phyloP scores from a whole-genome alignment of 2,113 vertebrate genomes.

The Microcebus jonahi region DNA sequence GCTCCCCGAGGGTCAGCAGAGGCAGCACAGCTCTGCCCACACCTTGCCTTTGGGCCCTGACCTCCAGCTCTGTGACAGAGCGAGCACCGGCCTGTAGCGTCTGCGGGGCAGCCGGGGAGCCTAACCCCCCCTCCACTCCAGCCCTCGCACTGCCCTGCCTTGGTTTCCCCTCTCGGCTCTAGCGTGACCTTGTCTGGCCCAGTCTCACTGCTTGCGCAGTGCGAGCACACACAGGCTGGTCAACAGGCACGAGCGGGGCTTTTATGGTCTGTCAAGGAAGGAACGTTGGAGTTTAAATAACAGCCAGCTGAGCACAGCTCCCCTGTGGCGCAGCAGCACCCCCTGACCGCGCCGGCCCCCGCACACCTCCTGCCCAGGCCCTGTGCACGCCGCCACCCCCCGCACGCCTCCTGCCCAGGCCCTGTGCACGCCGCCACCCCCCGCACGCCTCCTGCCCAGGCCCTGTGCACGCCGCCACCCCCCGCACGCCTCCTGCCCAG shows the following conservation, averaged over 20 bases:
- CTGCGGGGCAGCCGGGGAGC: too few relatives aligned
- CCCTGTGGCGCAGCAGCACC: rapidly evolving
- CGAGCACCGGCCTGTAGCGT: rapidly evolving
- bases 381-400: not conserved
- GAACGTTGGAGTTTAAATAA: too few relatives aligned
- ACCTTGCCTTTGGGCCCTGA: not conserved
- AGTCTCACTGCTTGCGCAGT: not conserved
- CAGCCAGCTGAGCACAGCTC: rapidly evolving
- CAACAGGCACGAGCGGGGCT: not conserved
- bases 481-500: rapidly evolving
- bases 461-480: not conserved
- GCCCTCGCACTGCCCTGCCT: not conserved
- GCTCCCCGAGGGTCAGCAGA: too few relatives aligned
- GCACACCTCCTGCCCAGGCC: rapidly evolving
- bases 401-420: rapidly evolving
- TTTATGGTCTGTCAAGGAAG: not conserved
- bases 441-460: rapidly evolving
- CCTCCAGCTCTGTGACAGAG: not conserved
- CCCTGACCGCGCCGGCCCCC: rapidly evolving
- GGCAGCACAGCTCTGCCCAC: not conserved
- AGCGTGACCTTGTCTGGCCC: too few relatives aligned
- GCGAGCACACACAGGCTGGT: rapidly evolving
- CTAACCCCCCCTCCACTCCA: not conserved
- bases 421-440: not conserved
- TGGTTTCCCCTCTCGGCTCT: too few relatives aligned